These are phyloP conservation scores for Griposia aprilina DNA, from an alignment of 2,888 invertebrate species.

Conservation along the genomic window DNA sequence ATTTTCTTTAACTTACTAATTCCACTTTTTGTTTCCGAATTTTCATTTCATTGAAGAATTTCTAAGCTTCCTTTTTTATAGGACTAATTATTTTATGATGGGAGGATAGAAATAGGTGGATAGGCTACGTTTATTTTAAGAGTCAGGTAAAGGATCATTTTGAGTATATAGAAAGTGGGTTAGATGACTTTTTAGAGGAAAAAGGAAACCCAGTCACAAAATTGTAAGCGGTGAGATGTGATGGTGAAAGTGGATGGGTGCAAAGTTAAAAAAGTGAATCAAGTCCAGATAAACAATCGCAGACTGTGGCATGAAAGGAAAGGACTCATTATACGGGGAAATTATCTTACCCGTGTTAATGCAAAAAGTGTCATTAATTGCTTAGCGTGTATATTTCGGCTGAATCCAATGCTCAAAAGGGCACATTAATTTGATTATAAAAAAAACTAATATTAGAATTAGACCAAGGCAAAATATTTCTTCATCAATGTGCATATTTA, in stretches of 20 bases:
- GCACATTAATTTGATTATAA: neutral
- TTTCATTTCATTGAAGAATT: constrained; percentile 58
- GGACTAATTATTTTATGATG: constrained; percentile 41
- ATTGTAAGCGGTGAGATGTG: no score
- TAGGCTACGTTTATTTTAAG: neutral
- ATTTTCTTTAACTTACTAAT: constrained; percentile 69
- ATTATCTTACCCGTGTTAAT: neutral
- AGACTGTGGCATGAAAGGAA: neutral
- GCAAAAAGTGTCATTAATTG: neutral
- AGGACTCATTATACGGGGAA: no score
- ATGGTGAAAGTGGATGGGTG: neutral
- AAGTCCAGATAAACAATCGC: neutral
- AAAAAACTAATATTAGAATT: no score
- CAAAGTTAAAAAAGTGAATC: neutral
- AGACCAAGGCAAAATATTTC: neutral
- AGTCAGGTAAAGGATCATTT: neutral
- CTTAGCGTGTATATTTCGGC: no score
- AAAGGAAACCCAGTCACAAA: neutral
- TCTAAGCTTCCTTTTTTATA: constrained; percentile 12
- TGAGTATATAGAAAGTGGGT: neutral
- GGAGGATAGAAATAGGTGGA: neutral
- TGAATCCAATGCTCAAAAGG: neutral
- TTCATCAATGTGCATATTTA: neutral
- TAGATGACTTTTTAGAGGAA: neutral
- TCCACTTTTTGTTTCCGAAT: constrained; percentile 62